These are phyloP conservation scores for Apeltes quadracus DNA, from an alignment of 2,113 vertebrate genomes.

Conservation along the genomic window DNA sequence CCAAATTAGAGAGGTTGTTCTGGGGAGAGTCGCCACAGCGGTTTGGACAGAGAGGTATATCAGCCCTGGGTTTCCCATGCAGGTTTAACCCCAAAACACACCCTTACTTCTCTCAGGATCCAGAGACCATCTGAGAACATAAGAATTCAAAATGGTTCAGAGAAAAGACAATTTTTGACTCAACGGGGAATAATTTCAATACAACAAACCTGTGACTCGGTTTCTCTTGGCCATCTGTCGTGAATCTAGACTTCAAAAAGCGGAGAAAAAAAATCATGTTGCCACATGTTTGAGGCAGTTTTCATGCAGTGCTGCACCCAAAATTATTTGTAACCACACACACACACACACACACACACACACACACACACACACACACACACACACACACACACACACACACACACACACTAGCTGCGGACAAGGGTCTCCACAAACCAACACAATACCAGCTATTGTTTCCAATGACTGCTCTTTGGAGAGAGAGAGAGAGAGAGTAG, in stretches of 20 bases:
- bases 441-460: constrained; percentile 37
- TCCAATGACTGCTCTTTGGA: constrained; percentile 40
- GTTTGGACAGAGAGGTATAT: constrained; percentile 69
- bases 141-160: constrained; percentile 18
- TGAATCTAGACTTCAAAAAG: constrained; percentile 55
- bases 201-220: constrained; percentile 30
- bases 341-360: constrained; percentile 12
- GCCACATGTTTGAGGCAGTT: constrained; percentile 52
- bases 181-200: constrained; percentile 44
- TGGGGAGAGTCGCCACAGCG: constrained; percentile 68
- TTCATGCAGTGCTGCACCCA: constrained; percentile 32
- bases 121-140: constrained; percentile 28
- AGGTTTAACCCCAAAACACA: constrained; percentile 72
- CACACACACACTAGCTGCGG: constrained; percentile 7
- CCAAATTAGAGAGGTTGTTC: constrained; percentile 76
- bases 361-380: constrained; percentile 15
- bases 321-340: constrained; percentile 50
- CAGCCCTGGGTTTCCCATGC: constrained; percentile 70
- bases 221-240: constrained; percentile 26
- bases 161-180: constrained; percentile 28
- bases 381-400: constrained; percentile 8
- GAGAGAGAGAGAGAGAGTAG: constrained; percentile 47
- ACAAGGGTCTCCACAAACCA: too few species aligned
- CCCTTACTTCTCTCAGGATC: constrained; percentile 34
- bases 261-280: constrained; percentile 44